A percentile compares a stretch with the other conserved stretches of the same genome.
Evolutionary conservation across 2,888 invertebrate species (phyloP).

Genomic region (Rhabditoides inermis): DNA sequence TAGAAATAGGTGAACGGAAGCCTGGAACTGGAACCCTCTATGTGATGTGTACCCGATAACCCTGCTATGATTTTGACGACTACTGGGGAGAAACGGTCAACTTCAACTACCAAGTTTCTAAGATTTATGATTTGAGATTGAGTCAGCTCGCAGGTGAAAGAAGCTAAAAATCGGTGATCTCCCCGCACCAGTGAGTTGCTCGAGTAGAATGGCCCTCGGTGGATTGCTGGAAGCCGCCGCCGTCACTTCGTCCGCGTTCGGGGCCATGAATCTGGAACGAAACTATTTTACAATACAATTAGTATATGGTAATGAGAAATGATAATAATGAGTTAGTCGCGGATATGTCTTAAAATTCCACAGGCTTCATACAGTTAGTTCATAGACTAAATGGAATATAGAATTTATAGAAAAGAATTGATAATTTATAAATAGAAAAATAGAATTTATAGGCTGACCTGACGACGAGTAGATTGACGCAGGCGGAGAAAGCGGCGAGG

Average conservation of each 20-base stretch:
- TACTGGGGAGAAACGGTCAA: no score
- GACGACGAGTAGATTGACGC: constrained; percentile 87
- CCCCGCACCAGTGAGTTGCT: no score
- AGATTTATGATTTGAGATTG: no score
- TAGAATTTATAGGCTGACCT: constrained; percentile 55
- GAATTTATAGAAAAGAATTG: background rate
- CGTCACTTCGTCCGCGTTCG: constrained; percentile 41
- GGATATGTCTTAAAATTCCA: background rate
- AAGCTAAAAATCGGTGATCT: no score
- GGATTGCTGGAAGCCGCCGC: constrained; percentile 33
- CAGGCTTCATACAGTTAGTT: background rate
- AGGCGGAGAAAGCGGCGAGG: constrained; percentile 92
- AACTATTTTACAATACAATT: no score
- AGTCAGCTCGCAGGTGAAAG: no score
- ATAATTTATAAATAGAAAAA: background rate
- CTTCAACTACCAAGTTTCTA: no score
- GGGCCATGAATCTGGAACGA: constrained; percentile 42
- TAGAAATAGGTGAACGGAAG: no score
- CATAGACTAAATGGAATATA: no score
- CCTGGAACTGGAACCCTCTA: no score
- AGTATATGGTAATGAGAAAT: background rate
- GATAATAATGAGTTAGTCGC: background rate
- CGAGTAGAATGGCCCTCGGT: constrained; percentile 24
- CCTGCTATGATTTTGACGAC: no score
- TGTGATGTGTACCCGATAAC: no score